Base-by-base conservation (phyloP, 2,888 invertebrate genomes). In the Agonopterix heracliana region DNA sequence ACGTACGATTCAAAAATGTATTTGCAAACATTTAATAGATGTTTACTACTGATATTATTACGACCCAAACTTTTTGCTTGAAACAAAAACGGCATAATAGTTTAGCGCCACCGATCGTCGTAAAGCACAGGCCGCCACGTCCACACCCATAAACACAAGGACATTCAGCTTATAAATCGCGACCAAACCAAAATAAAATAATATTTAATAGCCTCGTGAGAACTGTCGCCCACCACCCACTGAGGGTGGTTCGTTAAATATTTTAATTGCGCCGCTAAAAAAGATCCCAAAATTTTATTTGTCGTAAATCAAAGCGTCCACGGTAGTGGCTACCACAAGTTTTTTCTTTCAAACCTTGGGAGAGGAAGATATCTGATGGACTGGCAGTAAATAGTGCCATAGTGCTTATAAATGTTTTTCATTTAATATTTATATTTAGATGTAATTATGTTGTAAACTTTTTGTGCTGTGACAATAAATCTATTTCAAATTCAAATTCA, bases 211-310 rank as follows among this genome's bases (percentile, higher is more conserved):
- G 85, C 71, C 73, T 82, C 78, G 88, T 87, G 86, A 86, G 86
- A 88, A 87, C 78, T 86, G 88, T 88, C 86, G 81, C 78, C 78
- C 73, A 79, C 87, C 87, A 86, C 87, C 88, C 86, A 87, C 87
- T 81, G 87, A 54, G 87, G 68, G 68, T 61, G 66, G 68, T 77
- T 81, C 78, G 78, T 85, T 80, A 84, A 81, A 81, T 80, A 86
- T 87, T 88, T 87, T 88, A 87, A 88, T 86, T 87, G 83, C 73
- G 70, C 71, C 79, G 81, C 84, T 82, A 81, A 84, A 83, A 84
- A 76, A 76, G 73, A 68, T 78, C 80, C 72, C 61, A 74, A 77
- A 71, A 55, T 77, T 83, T 82, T 83, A 88, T 86, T 75, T 66
- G 61, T 67, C 83, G 76, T 88, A 88, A 88, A 87, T 88, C 86